Evolutionary conservation across 2,113 vertebrate species (phyloP), one percentile per base, ranked within the genome.

Genomic region (Turdus rufiventris): DNA sequence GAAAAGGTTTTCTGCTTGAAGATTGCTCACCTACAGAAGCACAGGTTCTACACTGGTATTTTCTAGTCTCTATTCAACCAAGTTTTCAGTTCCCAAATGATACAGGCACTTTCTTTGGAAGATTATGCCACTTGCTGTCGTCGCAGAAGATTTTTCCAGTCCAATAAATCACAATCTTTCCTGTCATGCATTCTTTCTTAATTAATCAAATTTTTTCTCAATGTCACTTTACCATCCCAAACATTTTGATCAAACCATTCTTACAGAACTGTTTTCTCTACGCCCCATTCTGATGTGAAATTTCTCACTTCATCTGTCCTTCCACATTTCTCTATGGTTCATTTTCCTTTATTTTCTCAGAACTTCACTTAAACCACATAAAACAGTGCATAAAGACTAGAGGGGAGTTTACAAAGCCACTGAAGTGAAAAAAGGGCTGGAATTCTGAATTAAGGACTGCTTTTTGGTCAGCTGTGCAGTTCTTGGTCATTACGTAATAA

Each of bases 401-500:
- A 82, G 36, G 67, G 66, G 90, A 91, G 54, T 79, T 93, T 75
- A 38, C 80, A 96, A 96, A 88, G 58, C 74, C 9, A 2, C 36
- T 68, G 58, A 79, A 94, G 58, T 66, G 78, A 94, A 93, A 95
- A 94, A 72, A 34, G 66, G 47, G 42, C 85, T 90, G 71, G 67
- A 76, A 91, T n/a, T 90, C 58, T 58, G 71, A 76, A 85, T 43
- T 76, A 73, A 91, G 45, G 50, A 43, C 67, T 83, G 24, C 18
- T 51, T 84, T 73, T 76, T 86, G 88, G 85, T 93, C 95, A 96
- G 91, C 88, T 92, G 72, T 13, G 54, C 72, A 38, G 21, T 81
- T 78, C 78, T 65, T 89, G 38, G 63, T 95, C 88, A 86, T 48
- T 96, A 45, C 51, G 36, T 71, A 94, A 96, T 82, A 71, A 74